Evolutionary conservation across 2,113 vertebrate genomes (phyloP), one percentile per base, ranked within the genome.

Genomic region (Ceratotherium simum): DNA sequence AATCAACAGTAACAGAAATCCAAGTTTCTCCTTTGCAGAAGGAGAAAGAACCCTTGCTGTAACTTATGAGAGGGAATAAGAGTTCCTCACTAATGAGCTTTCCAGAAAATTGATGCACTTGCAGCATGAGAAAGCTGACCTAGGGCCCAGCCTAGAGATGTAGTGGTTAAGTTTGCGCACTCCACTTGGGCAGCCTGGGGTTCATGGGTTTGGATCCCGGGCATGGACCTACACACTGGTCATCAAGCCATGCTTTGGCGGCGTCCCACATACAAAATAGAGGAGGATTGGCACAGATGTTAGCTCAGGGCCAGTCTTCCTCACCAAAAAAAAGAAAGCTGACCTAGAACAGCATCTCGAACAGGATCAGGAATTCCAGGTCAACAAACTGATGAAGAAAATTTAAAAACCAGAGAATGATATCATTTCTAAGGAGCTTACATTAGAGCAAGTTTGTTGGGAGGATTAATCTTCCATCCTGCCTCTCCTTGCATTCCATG

Each of bases 371-470:
- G 99, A 99, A 98, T 99, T 99, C 98, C 99, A 99, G 98, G 99
- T 99, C 97, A 99, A 99, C 98, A 99, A 99, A 97, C 98, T 99
- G 91, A 99, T 99, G 99, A 99, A 99, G 99, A 99, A 99, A 98
- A 99, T 99, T 58, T 99, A 99, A 98, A 99, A 99, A 98, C 99
- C 99, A 99, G 99, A 99, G 98, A 99, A 99, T n/a, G 99, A 99
- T 98, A 99, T 99, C 0, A 99, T 99, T 98, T 99, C 99, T 1
- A 99, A 99, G 98, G 99, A 99, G 93, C 99, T 99, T 33, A 99
- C 99, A 39, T 98, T 99, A 96, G 99, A 99, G 93, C 99, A 99
- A 99, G 99, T 99, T 98, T 99, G 98, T 81, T 65, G 20, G 29
- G 23, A 67, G 39, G 17, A 67, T 91, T 87, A 16, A 46, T 48